Evolutionary conservation across 1,140 invertebrate species (phyloP), one percentile per base, ranked within the genome.

Genomic region (Acyrthosiphon pisum): DNA sequence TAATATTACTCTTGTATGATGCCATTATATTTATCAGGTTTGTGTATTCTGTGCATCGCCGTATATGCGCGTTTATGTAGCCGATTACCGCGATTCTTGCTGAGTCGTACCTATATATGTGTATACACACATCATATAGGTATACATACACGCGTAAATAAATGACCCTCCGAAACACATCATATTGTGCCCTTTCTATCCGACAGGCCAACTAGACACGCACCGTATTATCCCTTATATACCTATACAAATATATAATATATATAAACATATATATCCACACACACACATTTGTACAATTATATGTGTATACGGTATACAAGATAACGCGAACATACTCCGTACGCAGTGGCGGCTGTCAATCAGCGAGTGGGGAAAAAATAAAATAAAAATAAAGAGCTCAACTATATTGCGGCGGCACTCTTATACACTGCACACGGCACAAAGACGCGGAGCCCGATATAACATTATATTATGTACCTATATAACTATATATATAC

Each of bases 341-440:
- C 22, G 26, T 37, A 44, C 37, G 89, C 60, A 76, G 56, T 60
- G 89, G 26, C 89, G 89, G 89, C 89, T 90, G 89, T 90, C 89
- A 90, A 68, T 90, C 89, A 90, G 20, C 26, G 60, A 68, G 60
- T n/a, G 26, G 60, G 6, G 50, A 37, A 89, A 87, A 86, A 84
- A 18, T 50, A 87, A 89, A 89, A 89, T 89, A 89, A 89, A 89
- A 89, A 89, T 89, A 89, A 89, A 89, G 87, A 89, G 50, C 87
- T 89, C 50, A 89, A 89, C 87, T 35, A 76, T 35, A 37, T 23
- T 20, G 23, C 53, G 53, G 88, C 88, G 56, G 23, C 23, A 11
- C 37, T 76, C 60, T 76, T 76, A n/a, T 76, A 76, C 30, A 68
- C 60, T 76, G 30, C n/a, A 76, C n/a, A 18, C 53, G 37, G 1